phyloP scores from a whole-genome alignment of 2,797 vertebrate species.

The Distichodus sexfasciatus region DNA sequence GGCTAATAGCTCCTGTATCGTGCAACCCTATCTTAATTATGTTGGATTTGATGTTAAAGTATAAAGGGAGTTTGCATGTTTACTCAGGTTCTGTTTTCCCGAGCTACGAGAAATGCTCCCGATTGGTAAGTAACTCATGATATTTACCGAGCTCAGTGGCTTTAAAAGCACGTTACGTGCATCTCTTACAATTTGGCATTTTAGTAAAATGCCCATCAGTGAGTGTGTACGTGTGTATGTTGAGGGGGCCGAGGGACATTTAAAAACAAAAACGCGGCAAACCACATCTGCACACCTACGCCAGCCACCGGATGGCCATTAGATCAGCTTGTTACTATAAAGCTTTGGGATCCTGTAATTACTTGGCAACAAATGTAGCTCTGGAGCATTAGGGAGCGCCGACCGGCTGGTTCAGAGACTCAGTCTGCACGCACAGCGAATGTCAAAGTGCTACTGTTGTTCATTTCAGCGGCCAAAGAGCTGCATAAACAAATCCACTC shows the following conservation, averaged over 20 bases:
- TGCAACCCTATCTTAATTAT: no score
- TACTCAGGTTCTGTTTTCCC: no score
- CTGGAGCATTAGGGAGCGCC: neutral
- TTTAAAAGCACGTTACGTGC: constrained; percentile 7
- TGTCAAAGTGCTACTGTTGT: constrained; percentile 47
- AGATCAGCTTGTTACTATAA: neutral
- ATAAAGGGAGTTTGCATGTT: neutral
- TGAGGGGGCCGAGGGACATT: constrained; percentile 1
- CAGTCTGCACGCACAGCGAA: neutral
- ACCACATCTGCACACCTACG: constrained; percentile 11
- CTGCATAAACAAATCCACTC: constrained; percentile 64
- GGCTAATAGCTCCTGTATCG: no score
- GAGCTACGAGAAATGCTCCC: no score
- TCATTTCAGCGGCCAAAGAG: constrained; percentile 59
- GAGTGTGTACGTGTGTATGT: neutral
- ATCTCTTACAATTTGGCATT: constrained; percentile 18
- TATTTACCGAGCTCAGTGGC: no score
- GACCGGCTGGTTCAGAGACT: neutral
- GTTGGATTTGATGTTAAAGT: constrained; percentile 2
- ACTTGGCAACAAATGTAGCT: neutral
- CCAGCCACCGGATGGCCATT: neutral
- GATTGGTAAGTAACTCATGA: no score
- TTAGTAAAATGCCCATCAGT: constrained; percentile 18
- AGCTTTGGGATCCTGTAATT: constrained; percentile 22
- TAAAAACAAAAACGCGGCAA: constrained; percentile 5